Conservation (phyloP, 2,797 vertebrate genomes). For the Fratercula arctica region DNA sequence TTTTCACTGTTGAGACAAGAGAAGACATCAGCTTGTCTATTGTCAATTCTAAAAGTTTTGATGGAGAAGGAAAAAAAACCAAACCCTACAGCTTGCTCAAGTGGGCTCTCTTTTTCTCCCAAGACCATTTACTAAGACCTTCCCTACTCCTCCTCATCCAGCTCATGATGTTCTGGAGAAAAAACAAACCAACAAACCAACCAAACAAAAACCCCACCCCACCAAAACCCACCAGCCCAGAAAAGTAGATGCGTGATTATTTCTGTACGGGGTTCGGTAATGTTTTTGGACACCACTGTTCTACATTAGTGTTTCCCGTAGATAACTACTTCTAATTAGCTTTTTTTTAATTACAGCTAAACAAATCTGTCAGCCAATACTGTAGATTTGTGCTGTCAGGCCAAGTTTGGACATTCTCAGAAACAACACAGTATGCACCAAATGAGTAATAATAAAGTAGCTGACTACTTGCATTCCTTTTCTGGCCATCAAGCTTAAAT, state of each 20-base stretch:
- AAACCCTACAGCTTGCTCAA: not conserved
- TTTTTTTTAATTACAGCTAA: not conserved
- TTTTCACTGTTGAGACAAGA: slow-evolving; percentile 67
- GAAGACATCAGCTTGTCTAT: slow-evolving; percentile 13
- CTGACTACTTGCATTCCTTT: not conserved
- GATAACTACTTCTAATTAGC: not conserved
- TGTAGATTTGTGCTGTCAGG: not conserved
- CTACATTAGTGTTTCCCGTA: not conserved
- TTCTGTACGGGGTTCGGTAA: not conserved
- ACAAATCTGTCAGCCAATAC: not conserved
- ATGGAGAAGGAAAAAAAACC: not conserved
- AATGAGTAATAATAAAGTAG: not conserved
- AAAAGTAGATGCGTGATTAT: not conserved
- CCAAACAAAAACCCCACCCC: not conserved
- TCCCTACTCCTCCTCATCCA: not conserved
- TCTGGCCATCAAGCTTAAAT: not conserved
- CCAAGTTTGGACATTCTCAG: not conserved
- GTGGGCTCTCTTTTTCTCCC: not conserved
- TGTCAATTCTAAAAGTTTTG: not conserved
- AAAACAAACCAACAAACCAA: not conserved
- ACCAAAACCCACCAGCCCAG: not conserved
- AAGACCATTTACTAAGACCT: not conserved
- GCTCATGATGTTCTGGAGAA: not conserved
- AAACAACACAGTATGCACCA: not conserved
- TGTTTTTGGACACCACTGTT: not conserved